phyloP scores from a whole-genome alignment of 2,797 vertebrate species.

The Balearica regulorum region DNA sequence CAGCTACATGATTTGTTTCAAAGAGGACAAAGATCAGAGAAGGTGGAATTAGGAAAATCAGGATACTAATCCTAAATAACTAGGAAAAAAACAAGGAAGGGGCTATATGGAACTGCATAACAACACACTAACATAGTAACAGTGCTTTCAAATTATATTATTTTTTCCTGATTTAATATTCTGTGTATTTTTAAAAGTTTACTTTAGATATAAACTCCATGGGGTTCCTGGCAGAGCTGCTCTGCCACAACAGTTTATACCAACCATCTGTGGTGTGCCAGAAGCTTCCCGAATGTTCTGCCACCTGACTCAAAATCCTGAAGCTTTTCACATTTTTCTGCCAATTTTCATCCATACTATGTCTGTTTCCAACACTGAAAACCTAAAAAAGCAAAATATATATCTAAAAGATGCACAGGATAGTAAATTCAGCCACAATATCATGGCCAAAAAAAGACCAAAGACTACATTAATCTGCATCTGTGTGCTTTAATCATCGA shows the following conservation, averaged over 20 bases:
- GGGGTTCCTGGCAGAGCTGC: slow-evolving; percentile 71
- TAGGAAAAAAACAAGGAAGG: neutral
- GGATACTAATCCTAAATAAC: neutral
- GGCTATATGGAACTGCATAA: neutral
- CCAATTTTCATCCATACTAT: slow-evolving; percentile 66
- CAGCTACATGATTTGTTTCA: neutral
- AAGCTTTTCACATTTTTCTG: slow-evolving; percentile 68
- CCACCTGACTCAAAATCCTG: slow-evolving; percentile 74
- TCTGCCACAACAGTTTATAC: slow-evolving; percentile 72
- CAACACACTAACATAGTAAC: neutral
- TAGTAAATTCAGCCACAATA: slow-evolving; percentile 33
- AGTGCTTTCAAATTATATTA: neutral
- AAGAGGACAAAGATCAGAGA: neutral
- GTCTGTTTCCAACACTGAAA: slow-evolving; percentile 67
- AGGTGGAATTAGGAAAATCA: neutral
- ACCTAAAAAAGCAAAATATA: slow-evolving; percentile 70
- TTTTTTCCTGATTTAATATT: slow-evolving; percentile 5
- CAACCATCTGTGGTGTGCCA: slow-evolving; percentile 73
- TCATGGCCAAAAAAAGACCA: neutral
- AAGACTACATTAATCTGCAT: neutral
- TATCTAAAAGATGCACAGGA: slow-evolving; percentile 12
- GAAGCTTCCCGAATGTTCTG: slow-evolving; percentile 75
- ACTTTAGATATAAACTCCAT: slow-evolving; percentile 70
- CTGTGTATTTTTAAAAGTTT: slow-evolving; percentile 62
- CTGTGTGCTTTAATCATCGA: neutral